Evolutionary conservation across 2,113 vertebrate genomes (phyloP), one percentile per base, ranked within the genome.

Genomic region (Tautogolabrus adspersus): DNA sequence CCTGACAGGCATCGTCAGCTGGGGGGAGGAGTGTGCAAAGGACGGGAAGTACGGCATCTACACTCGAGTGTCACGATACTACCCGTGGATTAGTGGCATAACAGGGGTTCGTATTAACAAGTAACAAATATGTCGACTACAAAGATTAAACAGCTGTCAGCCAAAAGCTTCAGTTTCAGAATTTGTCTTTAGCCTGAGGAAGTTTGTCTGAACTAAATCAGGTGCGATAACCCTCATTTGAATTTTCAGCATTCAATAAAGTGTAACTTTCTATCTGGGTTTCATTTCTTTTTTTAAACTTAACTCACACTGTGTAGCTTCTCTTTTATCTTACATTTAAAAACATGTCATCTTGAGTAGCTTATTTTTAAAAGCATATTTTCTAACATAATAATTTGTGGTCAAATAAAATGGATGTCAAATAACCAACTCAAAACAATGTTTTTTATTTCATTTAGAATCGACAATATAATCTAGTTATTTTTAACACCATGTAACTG

Each of bases 1-100:
- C 81, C 93, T 99, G 65, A 99, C 97, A 0, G 98, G 98, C 10
- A 95, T 99, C 52, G 94, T 98, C 69, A 99, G 98, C 92, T 99
- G 98, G 98, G 98, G 97, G 0, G 97, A 99, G 81, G 94, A 96
- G 4, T 99, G 98, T 3, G 98, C 97, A 75, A 80, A 87, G 59
- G 91, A 95, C 0, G 97, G 95, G 1, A 98, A 97, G 83, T 99
- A 96, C 0, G 97, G 98, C 66, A 37, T 99, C 83, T 99, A 99
- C 90, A 99, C 98, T 37, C 94, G 93, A 23, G 84, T 99, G 2
- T 95, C 96, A 0, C 83, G 66, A 8, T 99, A 97, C 23, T 88
- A 94, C 26, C 51, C 64, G 12, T 99, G 98, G 97, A 96, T 99
- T 83, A 94, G 86, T 73, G 77, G 92, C 0, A 91, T 63, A 65